Conservation (phyloP, 92 coral and sea anemone genomes). For the Actinostola sp. region DNA sequence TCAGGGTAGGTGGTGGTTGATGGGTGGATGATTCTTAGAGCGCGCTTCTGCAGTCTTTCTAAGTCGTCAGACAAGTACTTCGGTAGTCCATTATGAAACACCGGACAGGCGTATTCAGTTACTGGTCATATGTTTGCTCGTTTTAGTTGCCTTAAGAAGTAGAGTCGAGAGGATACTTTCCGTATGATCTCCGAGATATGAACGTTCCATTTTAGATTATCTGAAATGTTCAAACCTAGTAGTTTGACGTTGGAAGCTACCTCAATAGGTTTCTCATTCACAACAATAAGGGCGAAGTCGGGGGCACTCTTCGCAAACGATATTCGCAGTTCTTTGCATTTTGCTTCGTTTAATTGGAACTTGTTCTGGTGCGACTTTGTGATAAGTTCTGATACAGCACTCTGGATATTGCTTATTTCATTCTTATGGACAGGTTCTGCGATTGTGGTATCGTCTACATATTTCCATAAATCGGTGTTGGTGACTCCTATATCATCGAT, state of each 20-base stretch:
- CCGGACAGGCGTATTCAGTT: too few species aligned
- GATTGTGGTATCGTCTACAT: constrained; percentile 52
- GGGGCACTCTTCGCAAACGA: constrained; percentile 28
- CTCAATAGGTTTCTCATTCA: constrained; percentile 36
- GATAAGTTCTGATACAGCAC: not conserved
- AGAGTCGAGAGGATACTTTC: constrained; percentile 20
- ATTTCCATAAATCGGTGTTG: constrained; percentile 52
- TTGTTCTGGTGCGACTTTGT: constrained; percentile 18
- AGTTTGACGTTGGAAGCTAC: constrained; percentile 29
- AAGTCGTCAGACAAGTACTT: too few species aligned
- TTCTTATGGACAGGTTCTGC: constrained; percentile 38
- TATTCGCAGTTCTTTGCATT: constrained; percentile 35
- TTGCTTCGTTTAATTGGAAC: constrained; percentile 26
- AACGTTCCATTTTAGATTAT: constrained; percentile 21
- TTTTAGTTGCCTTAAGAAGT: constrained; percentile 22
- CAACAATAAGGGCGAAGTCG: constrained; percentile 17
- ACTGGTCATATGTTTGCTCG: too few species aligned
- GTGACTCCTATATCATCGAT: constrained; percentile 17
- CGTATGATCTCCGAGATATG: constrained; percentile 36
- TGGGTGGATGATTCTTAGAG: too few species aligned
- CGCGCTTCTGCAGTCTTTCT: too few species aligned
- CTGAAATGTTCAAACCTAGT: constrained; percentile 35
- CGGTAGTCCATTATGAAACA: too few species aligned
- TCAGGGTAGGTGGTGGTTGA: too few species aligned
- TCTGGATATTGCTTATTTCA: constrained; percentile 33